Evolutionary conservation across 1,140 invertebrate species (phyloP).

Genomic region (Scaptomyza graminum): DNA sequence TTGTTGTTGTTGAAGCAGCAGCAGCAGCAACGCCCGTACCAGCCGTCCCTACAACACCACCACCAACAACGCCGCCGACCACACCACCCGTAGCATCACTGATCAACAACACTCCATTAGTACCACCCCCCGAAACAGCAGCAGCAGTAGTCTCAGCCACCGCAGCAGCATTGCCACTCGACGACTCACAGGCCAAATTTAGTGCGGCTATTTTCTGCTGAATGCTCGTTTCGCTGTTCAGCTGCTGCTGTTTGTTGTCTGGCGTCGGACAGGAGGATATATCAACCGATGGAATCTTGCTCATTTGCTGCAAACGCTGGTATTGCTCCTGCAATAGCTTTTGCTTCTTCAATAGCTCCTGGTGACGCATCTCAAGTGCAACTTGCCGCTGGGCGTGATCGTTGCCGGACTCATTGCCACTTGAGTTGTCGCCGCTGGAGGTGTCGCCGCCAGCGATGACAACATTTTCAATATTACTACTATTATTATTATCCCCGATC

Average conservation of each 20-base stretch:
- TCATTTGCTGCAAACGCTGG: constrained; percentile 92
- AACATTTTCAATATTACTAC: constrained; percentile 12
- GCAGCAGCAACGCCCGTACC: constrained; percentile 43
- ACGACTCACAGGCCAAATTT: constrained; percentile 64
- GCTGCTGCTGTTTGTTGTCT: constrained; percentile 87
- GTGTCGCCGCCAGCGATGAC: constrained; percentile 42
- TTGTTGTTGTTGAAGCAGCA: constrained; percentile 27
- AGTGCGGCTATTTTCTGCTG: constrained; percentile 90
- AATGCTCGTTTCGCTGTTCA: constrained; percentile 94
- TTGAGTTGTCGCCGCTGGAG: constrained; percentile 77
- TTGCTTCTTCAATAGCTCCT: constrained; percentile 93
- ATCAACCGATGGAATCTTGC: constrained; percentile 88
- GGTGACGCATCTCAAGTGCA: constrained; percentile 92
- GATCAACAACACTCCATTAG: constrained; percentile 65
- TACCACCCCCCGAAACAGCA: too few species aligned
- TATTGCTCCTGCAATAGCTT: constrained; percentile 95
- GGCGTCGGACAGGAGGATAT: constrained; percentile 84
- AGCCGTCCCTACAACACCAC: constrained; percentile 33
- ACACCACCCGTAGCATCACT: constrained; percentile 80
- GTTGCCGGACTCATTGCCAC: constrained; percentile 89
- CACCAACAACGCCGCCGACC: constrained; percentile 54
- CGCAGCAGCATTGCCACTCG: constrained; percentile 86
- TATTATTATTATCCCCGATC: constrained; percentile 15
- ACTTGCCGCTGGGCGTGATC: constrained; percentile 87
- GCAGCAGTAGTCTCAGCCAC: constrained; percentile 43